A percentile compares a stretch with the other conserved stretches of the same genome.
phyloP scores from a whole-genome alignment of 2,797 vertebrate genomes.

The Sebastes cheni region DNA sequence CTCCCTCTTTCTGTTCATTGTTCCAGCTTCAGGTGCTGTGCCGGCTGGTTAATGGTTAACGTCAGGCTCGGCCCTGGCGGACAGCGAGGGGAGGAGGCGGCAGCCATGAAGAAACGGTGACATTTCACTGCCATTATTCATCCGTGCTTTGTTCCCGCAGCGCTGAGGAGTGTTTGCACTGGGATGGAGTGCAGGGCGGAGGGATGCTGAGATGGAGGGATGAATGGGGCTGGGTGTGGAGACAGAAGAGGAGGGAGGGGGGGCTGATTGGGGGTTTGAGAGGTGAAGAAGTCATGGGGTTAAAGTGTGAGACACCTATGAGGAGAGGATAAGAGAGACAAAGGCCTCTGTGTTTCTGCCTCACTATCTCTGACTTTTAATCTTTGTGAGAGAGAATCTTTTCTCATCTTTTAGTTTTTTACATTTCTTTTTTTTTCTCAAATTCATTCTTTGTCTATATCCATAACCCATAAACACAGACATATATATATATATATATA shows the following conservation, averaged over 20 bases:
- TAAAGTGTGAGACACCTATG: conserved; percentile 70
- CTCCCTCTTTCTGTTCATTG: conserved; percentile 64
- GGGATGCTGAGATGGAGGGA: conserved; percentile 67
- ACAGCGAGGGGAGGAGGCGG: conserved; percentile 58
- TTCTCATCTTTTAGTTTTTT: neutral
- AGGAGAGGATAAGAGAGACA: conserved; percentile 66
- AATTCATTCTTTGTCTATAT: neutral
- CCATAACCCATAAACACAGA: neutral
- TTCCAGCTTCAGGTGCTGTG: conserved; percentile 67
- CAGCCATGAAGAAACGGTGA: conserved; percentile 80
- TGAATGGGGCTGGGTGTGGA: conserved; percentile 68
- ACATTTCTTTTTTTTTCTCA: neutral
- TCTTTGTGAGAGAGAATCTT: neutral
- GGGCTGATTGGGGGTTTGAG: conserved; percentile 27
- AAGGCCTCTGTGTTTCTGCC: conserved; percentile 56
- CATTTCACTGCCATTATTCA: conserved; percentile 87
- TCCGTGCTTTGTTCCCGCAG: conserved; percentile 79
- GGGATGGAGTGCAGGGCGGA: conserved; percentile 71
- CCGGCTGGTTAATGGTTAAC: conserved; percentile 83
- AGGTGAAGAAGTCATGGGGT: conserved; percentile 78
- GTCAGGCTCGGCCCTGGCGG: conserved; percentile 52
- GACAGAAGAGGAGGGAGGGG: conserved; percentile 20
- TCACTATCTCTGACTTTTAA: conserved; percentile 45
- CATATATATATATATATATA: neutral
- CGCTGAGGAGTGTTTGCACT: conserved; percentile 81